phyloP scores from a whole-genome alignment of 2,113 vertebrate species.

The Pelecanus crispus region DNA sequence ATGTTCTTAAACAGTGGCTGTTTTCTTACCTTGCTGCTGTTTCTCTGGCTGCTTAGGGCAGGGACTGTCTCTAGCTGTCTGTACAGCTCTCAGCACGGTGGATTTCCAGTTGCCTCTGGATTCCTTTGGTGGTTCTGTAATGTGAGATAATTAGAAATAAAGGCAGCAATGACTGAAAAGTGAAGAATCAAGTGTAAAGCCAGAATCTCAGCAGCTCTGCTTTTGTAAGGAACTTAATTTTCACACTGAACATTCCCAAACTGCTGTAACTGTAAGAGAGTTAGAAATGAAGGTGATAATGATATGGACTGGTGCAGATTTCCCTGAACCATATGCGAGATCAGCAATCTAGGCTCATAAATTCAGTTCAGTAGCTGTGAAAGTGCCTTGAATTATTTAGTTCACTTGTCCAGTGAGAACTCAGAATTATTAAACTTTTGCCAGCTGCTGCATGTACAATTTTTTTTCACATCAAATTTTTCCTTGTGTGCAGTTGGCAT shows the following conservation, averaged over 20 bases:
- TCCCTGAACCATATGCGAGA: neutral
- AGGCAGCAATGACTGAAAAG: neutral
- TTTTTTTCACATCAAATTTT: neutral
- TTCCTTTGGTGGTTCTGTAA: neutral
- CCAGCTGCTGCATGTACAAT: neutral
- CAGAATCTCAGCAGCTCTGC: neutral
- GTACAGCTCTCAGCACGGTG: neutral
- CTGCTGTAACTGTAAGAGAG: slow-evolving; percentile 13
- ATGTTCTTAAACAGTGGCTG: neutral
- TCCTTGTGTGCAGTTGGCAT: neutral
- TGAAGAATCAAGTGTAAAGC: neutral
- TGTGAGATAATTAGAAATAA: neutral
- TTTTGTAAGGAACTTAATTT: slow-evolving; percentile 15
- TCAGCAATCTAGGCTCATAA: slow-evolving; percentile 15
- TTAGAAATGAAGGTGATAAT: slow-evolving; percentile 45
- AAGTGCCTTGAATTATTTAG: slow-evolving; percentile 28
- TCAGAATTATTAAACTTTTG: slow-evolving; percentile 21
- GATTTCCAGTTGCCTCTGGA: neutral
- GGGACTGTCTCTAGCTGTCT: neutral
- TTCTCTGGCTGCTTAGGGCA: neutral
- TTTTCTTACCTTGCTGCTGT: neutral
- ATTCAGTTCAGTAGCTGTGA: slow-evolving; percentile 34
- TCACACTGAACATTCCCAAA: slow-evolving; percentile 20
- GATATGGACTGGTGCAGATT: slow-evolving; percentile 50
- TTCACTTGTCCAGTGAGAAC: slow-evolving; percentile 7